Evolutionary conservation across 2,888 invertebrate species (phyloP).

Genomic region (Smittia sp.): DNA sequence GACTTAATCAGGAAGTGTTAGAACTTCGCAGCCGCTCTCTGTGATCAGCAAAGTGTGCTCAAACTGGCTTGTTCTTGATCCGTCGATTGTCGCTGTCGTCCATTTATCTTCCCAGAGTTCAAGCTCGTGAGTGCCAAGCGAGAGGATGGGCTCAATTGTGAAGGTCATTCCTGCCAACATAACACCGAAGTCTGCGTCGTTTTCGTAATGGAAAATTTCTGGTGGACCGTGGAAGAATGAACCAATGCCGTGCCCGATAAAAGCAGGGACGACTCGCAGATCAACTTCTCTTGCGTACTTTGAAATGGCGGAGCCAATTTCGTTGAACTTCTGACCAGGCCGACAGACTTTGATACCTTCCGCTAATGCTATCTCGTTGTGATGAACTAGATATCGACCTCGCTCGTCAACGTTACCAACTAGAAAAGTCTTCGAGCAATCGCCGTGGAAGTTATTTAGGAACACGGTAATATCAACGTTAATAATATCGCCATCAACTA

Average conservation of each 20-base stretch:
- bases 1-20: conserved; percentile 58
- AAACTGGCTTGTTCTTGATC: conserved; percentile 80
- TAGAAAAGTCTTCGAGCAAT: conserved; percentile 82
- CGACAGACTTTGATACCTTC: conserved; percentile 62
- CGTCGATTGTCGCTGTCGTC: conserved; percentile 84
- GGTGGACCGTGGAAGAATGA: conserved; percentile 90
- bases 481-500: conserved; percentile 82
- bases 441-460: conserved; percentile 83
- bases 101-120: conserved; percentile 81
- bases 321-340: conserved; percentile 59
- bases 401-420: conserved; percentile 79
- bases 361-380: conserved; percentile 69
- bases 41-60: conserved; percentile 91
- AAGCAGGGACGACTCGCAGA: conserved; percentile 70
- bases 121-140: conserved; percentile 68
- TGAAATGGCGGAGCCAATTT: conserved; percentile 66
- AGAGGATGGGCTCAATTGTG: conserved; percentile 87
- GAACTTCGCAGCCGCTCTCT: conserved; percentile 69
- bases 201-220: conserved; percentile 77
- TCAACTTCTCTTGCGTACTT: conserved; percentile 62
- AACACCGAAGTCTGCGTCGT: conserved; percentile 59
- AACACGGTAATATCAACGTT: conserved; percentile 90
- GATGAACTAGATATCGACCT: conserved; percentile 66
- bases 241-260: conserved; percentile 92
- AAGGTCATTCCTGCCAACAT: conserved; percentile 93